Evolutionary conservation across 2,888 invertebrate species (phyloP).

Genomic region (Eupeodes luniger): DNA sequence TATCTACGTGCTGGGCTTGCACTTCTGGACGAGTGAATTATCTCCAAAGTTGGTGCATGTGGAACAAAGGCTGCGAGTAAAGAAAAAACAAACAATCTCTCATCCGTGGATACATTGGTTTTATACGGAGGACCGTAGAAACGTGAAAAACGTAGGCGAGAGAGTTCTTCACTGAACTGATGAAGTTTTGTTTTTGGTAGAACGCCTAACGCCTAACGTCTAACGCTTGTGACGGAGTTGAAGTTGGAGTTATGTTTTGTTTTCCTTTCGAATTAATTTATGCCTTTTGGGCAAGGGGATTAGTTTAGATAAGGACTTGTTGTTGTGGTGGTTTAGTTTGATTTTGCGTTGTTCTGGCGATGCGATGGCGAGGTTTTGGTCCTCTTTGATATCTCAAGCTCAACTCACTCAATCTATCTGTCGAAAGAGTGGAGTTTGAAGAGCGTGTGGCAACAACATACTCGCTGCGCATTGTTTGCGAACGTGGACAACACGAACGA

Average conservation of each 20-base stretch:
- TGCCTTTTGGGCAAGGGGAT: slow-evolving; percentile 63
- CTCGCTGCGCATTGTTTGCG: slow-evolving; percentile 42
- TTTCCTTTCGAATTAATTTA: slow-evolving; percentile 66
- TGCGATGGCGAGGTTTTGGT: slow-evolving; percentile 4
- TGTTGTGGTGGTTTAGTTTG: slow-evolving; percentile 18
- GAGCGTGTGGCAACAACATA: slow-evolving; percentile 36
- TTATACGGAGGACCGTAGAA: background rate
- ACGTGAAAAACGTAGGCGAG: slow-evolving; percentile 38
- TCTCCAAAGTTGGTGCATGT: slow-evolving; percentile 34
- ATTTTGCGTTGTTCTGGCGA: slow-evolving; percentile 23
- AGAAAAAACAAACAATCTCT: slow-evolving; percentile 39
- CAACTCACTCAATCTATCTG: background rate
- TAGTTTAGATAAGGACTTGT: slow-evolving; percentile 73
- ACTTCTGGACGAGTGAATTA: slow-evolving; percentile 64
- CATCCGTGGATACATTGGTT: slow-evolving; percentile 36
- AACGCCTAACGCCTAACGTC: too few relatives aligned
- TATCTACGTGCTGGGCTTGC: slow-evolving; percentile 51
- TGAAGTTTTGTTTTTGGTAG: background rate
- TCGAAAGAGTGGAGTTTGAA: background rate
- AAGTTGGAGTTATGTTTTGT: slow-evolving; percentile 43
- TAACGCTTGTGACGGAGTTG: background rate
- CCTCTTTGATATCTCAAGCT: slow-evolving; percentile 19
- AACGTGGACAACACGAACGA: slow-evolving; percentile 30
- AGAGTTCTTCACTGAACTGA: slow-evolving; percentile 24
- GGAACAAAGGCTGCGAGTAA: slow-evolving; percentile 39